phyloP scores from a whole-genome alignment of 1,140 invertebrate genomes.

The Gonioctena quinquepunctata region DNA sequence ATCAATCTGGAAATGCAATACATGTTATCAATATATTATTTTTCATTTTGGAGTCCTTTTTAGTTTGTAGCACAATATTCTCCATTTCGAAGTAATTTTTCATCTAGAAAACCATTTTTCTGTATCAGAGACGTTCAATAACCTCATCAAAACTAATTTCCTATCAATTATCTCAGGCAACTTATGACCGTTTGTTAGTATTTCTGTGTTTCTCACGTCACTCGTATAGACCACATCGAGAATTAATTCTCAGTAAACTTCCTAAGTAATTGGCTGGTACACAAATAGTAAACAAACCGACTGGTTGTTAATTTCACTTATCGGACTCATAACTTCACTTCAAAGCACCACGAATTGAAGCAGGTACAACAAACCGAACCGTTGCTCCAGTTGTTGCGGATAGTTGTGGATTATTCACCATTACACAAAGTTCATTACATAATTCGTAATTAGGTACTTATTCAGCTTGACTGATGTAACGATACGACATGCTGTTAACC shows the following conservation, averaged over 20 bases:
- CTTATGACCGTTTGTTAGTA: too few species aligned
- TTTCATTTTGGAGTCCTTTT: too few species aligned
- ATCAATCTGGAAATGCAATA: too few species aligned
- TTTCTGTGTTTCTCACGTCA: too few species aligned
- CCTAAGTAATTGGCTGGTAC: not conserved
- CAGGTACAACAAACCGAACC: conserved; percentile 26
- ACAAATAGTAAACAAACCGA: not conserved
- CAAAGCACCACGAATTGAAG: conserved; percentile 32
- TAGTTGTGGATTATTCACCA: conserved; percentile 29
- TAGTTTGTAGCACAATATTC: too few species aligned
- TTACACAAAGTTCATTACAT: conserved; percentile 24
- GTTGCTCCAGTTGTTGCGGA: conserved; percentile 29
- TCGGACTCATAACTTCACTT: conserved; percentile 23
- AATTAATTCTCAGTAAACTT: not conserved
- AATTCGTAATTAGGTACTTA: conserved; percentile 34
- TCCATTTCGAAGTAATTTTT: too few species aligned
- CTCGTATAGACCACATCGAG: too few species aligned
- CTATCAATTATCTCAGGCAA: too few species aligned
- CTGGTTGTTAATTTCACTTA: conserved; percentile 25
- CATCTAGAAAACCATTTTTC: too few species aligned
- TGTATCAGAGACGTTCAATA: too few species aligned
- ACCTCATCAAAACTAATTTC: too few species aligned
- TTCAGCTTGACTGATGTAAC: conserved; percentile 33
- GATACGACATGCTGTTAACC: conserved; percentile 15
- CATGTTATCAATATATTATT: too few species aligned